These are phyloP conservation scores for Enchytraeus crypticus DNA, from an alignment of 2,888 invertebrate genomes.

Conservation along the genomic window DNA sequence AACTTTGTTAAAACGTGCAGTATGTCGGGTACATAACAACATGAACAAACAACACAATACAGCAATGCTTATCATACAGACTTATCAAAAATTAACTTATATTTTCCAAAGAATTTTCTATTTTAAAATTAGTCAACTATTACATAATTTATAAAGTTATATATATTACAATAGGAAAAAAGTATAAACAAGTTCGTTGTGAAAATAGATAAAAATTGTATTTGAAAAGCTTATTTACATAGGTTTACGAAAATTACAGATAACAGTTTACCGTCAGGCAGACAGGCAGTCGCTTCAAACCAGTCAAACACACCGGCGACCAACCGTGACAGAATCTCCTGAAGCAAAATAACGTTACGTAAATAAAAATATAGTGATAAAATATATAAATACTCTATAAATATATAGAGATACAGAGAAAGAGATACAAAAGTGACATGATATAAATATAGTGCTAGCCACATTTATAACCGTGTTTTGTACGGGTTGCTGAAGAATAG, in stretches of 20 bases:
- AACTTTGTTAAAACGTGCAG: too few relatives aligned
- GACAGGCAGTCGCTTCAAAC: conserved; percentile 96
- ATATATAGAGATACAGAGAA: background rate
- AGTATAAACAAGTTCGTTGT: too few relatives aligned
- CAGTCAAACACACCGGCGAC: conserved; percentile 95
- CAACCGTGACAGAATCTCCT: conserved; percentile 69
- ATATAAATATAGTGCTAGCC: background rate
- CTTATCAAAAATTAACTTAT: too few relatives aligned
- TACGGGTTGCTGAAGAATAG: too few relatives aligned
- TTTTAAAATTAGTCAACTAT: too few relatives aligned
- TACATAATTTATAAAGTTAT: too few relatives aligned
- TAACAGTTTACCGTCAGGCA: conserved; percentile 78
- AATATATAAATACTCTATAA: background rate
- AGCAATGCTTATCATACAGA: too few relatives aligned
- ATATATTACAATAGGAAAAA: too few relatives aligned
- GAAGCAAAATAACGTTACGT: conserved; percentile 1
- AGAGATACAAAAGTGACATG: background rate
- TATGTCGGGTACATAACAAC: too few relatives aligned
- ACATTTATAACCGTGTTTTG: background rate
- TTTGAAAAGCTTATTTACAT: background rate
- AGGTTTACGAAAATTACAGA: too few relatives aligned
- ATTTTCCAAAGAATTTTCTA: too few relatives aligned
- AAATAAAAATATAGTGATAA: background rate
- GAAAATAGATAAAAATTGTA: background rate
- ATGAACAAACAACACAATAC: too few relatives aligned